These are phyloP conservation scores for Ptilonorhynchus violaceus DNA, from an alignment of 2,113 vertebrate species.

Conservation along the genomic window DNA sequence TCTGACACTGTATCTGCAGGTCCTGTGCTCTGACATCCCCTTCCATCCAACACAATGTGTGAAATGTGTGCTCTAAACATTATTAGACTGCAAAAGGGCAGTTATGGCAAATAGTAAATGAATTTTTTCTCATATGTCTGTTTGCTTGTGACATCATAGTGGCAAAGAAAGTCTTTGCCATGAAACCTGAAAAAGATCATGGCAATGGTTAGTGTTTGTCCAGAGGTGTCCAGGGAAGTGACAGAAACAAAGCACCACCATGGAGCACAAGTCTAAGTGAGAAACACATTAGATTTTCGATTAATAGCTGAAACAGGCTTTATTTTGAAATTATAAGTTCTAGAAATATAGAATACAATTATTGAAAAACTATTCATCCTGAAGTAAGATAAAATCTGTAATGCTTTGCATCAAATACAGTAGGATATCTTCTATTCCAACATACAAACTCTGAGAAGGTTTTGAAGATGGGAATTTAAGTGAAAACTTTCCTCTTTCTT, in stretches of 20 bases:
- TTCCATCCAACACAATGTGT: background rate
- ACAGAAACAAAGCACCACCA: background rate
- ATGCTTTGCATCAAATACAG: background rate
- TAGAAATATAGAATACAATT: background rate
- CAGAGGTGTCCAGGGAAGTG: background rate
- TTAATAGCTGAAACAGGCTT: background rate
- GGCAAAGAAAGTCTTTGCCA: background rate
- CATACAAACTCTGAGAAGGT: background rate
- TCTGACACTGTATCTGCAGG: background rate
- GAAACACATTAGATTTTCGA: background rate
- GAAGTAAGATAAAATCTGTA: background rate
- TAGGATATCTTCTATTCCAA: background rate
- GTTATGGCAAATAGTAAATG: background rate
- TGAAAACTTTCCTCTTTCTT: background rate
- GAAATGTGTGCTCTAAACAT: background rate
- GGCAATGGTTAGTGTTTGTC: background rate
- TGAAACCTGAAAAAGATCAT: background rate
- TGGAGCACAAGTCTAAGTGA: accelerated
- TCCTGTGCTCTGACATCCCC: background rate
- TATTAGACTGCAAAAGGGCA: background rate
- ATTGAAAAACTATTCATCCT: background rate
- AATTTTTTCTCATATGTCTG: background rate
- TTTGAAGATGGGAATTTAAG: background rate
- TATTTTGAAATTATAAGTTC: background rate
- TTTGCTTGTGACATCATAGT: background rate